A percentile compares a stretch with the other conserved stretches of the same genome.
phyloP scores from a whole-genome alignment of 2,888 invertebrate genomes.

The Latheticus oryzae region DNA sequence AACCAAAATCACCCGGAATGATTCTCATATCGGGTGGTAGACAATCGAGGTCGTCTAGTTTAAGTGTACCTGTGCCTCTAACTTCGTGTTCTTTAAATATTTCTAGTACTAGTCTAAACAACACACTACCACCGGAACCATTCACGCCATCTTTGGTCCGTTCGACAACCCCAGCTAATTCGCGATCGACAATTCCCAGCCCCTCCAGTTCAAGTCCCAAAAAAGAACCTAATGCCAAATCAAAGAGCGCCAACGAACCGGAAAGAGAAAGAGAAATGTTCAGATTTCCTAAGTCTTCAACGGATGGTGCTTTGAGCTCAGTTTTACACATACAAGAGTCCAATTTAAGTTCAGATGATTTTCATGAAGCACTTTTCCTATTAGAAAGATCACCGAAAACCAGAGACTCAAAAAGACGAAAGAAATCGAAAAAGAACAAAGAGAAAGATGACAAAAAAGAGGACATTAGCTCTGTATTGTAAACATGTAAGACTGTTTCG shows the following conservation, averaged over 20 bases:
- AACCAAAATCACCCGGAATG: conserved; percentile 66
- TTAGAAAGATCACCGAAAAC: conserved; percentile 69
- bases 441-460: conserved; percentile 65
- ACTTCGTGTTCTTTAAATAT: conserved; percentile 62
- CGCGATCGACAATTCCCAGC: conserved; percentile 57
- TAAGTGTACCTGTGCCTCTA: conserved; percentile 66
- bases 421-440: conserved; percentile 65
- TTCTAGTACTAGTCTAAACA: conserved; percentile 62
- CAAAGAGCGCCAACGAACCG: conserved; percentile 68
- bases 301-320: conserved; percentile 70
- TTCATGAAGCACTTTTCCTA: conserved; percentile 70
- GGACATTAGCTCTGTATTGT: conserved; percentile 67
- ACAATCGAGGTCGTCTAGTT: conserved; percentile 67
- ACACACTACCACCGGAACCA: conserved; percentile 60
- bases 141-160: conserved; percentile 62
- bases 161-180: conserved; percentile 62
- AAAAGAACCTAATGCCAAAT: conserved; percentile 60
- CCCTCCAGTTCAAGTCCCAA: conserved; percentile 60
- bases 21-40: conserved; percentile 62
- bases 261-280: conserved; percentile 68
- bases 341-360: conserved; percentile 70
- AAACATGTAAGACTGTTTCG: conserved; percentile 58
- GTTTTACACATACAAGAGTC: conserved; percentile 70
- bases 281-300: conserved; percentile 70
- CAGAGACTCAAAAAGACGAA: conserved; percentile 65